These are phyloP conservation scores for Lasioglossum albipes DNA, from an alignment of 1,140 invertebrate genomes.

Conservation along the genomic window DNA sequence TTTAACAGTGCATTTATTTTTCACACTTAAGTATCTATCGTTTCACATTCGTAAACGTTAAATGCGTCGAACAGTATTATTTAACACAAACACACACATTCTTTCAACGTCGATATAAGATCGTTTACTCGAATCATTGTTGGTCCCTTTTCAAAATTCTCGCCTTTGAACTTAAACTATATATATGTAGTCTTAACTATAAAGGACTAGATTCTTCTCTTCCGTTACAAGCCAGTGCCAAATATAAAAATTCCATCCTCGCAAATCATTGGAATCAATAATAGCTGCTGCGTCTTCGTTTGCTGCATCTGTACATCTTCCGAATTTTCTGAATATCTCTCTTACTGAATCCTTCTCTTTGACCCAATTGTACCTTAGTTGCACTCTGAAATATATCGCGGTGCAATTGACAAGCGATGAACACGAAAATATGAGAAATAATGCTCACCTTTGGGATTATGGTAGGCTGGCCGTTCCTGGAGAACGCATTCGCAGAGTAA, in stretches of 20 bases:
- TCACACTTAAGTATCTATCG: background rate
- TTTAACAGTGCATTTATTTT: conserved; percentile 15
- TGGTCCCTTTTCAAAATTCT: background rate
- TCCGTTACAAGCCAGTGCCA: background rate
- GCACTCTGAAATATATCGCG: conserved; percentile 63
- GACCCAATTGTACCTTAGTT: conserved; percentile 78
- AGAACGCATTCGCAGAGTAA: conserved; percentile 89
- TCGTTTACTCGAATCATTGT: background rate
- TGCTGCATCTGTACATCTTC: conserved; percentile 87
- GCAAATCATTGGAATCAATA: conserved; percentile 15
- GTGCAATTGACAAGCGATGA: too few species aligned
- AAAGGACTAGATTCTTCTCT: conserved; percentile 32
- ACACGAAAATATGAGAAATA: too few species aligned
- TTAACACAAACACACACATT: background rate
- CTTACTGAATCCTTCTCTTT: conserved; percentile 86
- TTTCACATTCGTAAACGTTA: background rate
- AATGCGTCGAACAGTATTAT: background rate
- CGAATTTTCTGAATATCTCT: conserved; percentile 88
- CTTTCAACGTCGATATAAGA: background rate
- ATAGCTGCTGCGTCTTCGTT: conserved; percentile 60
- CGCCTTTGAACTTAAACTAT: background rate
- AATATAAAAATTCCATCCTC: background rate
- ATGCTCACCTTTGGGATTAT: conserved; percentile 83
- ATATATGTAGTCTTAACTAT: background rate
- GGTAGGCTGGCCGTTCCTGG: conserved; percentile 85